Conservation (phyloP, 2,888 invertebrate species). For the Cryptops parisi region DNA sequence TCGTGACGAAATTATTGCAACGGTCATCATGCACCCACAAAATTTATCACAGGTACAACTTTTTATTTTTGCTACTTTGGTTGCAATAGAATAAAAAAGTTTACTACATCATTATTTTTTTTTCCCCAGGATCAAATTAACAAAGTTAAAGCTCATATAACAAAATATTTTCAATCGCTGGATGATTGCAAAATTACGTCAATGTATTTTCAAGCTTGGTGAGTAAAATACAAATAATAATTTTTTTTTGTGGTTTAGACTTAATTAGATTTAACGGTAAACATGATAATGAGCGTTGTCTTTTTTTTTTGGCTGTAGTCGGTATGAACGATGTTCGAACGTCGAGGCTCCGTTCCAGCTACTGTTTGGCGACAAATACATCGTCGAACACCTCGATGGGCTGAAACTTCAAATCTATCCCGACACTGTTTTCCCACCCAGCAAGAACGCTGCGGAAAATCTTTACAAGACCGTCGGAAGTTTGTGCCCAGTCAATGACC, state of each 20-base stretch:
- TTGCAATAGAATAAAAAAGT: too few relatives aligned
- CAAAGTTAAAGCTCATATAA: too few relatives aligned
- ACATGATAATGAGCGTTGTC: too few relatives aligned
- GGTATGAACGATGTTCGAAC: conserved; percentile 26
- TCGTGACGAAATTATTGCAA: conserved; percentile 32
- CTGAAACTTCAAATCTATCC: conserved; percentile 35
- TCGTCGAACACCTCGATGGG: conserved; percentile 32
- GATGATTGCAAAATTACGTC: conserved; percentile 22
- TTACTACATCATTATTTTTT: too few relatives aligned
- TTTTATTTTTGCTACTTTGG: too few relatives aligned
- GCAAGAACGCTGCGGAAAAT: conserved; percentile 38
- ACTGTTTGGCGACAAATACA: conserved; percentile 31
- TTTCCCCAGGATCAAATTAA: too few relatives aligned
- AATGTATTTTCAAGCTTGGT: conserved; percentile 27
- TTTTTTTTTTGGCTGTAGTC: conserved; percentile 24
- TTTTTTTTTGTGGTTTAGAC: too few relatives aligned
- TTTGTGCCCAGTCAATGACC: conserved; percentile 23
- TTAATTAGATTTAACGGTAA: too few relatives aligned
- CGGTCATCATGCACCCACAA: conserved; percentile 34
- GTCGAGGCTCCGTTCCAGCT: conserved; percentile 28
- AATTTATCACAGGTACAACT: conserved; percentile 23
- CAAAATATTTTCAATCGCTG: conserved; percentile 23
- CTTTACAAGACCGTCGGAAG: conserved; percentile 36
- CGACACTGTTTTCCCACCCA: conserved; percentile 39
- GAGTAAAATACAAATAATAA: too few relatives aligned